Conservation (phyloP, 2,113 vertebrate species). For the Tenrec ecaudatus region DNA sequence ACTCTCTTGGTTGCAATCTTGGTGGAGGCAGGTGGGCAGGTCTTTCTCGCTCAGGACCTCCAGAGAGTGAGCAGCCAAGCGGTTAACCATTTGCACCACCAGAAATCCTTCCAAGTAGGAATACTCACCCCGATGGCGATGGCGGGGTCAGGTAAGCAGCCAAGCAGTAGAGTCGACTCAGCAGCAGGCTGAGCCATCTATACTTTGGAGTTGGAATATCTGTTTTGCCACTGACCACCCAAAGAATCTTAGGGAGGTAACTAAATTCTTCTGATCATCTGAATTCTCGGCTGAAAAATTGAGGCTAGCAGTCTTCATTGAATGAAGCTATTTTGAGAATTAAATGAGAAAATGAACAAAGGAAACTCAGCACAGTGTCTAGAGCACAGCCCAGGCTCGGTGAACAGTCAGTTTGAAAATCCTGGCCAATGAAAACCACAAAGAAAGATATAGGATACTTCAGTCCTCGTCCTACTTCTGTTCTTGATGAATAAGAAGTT, state of each 20-base stretch:
- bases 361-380: neutral
- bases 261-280: neutral
- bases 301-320: neutral
- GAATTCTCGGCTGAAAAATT: neutral
- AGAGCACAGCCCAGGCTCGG: neutral
- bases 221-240: no score
- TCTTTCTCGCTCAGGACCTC: neutral
- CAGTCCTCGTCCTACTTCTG: fast-evolving
- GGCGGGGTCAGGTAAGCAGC: neutral
- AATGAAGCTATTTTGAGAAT: neutral
- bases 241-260: no score
- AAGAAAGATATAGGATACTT: neutral
- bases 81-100: neutral
- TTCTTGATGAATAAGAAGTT: fast-evolving
- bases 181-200: neutral
- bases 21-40: neutral
- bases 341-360: slow-evolving; percentile 12
- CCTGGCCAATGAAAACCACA: neutral
- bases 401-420: neutral
- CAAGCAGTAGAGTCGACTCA: neutral
- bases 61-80: neutral
- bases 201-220: no score
- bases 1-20: neutral
- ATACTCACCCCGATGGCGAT: neutral
- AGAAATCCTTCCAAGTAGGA: neutral